These are phyloP conservation scores for Porphyrio hochstetteri DNA, from an alignment of 2,113 vertebrate genomes.

Conservation along the genomic window DNA sequence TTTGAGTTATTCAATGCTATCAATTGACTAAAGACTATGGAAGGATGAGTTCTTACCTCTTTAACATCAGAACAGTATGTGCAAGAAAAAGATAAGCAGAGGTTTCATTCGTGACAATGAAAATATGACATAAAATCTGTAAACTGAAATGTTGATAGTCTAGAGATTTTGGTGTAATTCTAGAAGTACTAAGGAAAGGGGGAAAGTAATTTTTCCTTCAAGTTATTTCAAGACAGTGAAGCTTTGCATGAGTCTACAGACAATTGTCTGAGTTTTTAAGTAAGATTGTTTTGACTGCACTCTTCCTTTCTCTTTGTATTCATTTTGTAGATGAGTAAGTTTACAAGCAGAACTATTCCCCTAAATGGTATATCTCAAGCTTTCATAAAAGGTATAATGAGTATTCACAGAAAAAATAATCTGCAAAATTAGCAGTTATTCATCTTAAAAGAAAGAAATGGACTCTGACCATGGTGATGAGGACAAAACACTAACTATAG, in stretches of 20 bases:
- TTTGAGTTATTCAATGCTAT: not conserved
- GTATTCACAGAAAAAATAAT: not conserved
- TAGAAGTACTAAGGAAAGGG: not conserved
- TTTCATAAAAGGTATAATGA: not conserved
- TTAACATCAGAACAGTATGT: not conserved
- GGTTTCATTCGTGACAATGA: not conserved
- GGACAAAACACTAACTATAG: not conserved
- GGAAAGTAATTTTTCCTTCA: not conserved
- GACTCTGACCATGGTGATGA: not conserved
- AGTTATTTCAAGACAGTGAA: not conserved
- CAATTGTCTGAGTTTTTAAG: not conserved
- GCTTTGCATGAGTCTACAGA: not conserved
- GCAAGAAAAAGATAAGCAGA: not conserved
- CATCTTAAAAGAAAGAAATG: not conserved
- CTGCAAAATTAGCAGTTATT: not conserved
- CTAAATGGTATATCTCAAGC: not conserved
- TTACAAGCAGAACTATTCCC: not conserved
- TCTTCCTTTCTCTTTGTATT: not conserved
- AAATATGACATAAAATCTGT: not conserved
- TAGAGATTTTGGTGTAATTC: not conserved
- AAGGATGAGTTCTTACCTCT: not conserved
- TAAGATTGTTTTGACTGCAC: not conserved
- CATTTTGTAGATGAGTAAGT: not conserved
- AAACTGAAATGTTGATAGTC: not conserved
- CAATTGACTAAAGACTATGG: not conserved